Evolutionary conservation across 2,113 vertebrate species (phyloP).

Genomic region (Asarcornis scutulata): DNA sequence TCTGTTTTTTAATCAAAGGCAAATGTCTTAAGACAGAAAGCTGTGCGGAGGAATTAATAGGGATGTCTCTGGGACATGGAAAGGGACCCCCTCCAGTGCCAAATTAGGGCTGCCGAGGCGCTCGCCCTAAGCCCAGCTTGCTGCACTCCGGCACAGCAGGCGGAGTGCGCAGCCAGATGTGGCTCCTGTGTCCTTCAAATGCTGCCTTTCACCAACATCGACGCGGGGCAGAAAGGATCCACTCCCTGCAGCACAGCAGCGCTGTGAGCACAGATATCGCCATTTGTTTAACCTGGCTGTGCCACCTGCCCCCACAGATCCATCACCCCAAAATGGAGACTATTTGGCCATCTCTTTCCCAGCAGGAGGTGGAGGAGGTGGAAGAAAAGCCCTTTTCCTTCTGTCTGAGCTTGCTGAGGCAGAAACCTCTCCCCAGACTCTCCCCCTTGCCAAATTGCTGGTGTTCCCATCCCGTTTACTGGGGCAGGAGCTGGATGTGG

Average conservation of each 20-base stretch:
- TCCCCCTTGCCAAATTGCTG: background rate
- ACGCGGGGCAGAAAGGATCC: fast-evolving
- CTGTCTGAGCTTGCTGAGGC: background rate
- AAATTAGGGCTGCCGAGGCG: slow-evolving; percentile 1
- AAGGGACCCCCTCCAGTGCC: background rate
- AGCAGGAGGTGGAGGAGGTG: background rate
- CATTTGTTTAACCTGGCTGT: background rate
- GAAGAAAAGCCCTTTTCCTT: background rate
- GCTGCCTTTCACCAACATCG: background rate
- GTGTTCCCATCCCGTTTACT: background rate
- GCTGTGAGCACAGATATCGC: background rate
- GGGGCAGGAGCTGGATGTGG: background rate
- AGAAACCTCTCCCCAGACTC: background rate
- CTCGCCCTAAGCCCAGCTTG: background rate
- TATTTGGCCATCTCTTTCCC: background rate
- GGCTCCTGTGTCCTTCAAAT: background rate
- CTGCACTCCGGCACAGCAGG: background rate
- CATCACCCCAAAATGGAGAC: too few relatives aligned
- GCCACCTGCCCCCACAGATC: background rate
- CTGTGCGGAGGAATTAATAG: slow-evolving; percentile 66
- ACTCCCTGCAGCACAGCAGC: fast-evolving
- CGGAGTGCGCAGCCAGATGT: background rate
- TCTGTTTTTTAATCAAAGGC: slow-evolving; percentile 74
- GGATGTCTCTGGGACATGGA: slow-evolving; percentile 26
- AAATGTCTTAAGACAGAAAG: slow-evolving; percentile 70